Base-by-base conservation (phyloP, 2,888 invertebrate genomes). In the Drosophila suboccidentalis region DNA sequence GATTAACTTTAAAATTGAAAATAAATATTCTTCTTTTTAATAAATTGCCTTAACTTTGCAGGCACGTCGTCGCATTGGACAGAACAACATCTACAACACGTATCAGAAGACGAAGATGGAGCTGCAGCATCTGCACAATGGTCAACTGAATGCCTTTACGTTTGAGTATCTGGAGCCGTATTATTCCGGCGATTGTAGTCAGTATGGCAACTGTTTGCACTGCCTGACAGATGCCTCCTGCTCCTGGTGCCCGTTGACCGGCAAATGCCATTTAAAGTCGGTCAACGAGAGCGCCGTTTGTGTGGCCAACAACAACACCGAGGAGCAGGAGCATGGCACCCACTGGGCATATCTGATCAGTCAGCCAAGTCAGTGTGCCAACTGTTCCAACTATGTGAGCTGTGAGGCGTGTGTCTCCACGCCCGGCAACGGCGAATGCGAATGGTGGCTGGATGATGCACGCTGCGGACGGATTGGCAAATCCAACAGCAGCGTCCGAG, bases 401-500 rank as follows among this genome's bases (percentile, higher is more conserved):
- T 98, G 98, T 91, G 95, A 96, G 82, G 95, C 96, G 26, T 98
- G 98, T 92, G 95, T 97, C 92, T 95, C 97, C 3, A 93, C 93
- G 5, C 94, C 95, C n/a, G 95, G 57, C 1, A 63, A 84, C 13
- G 71, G 95, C 43, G 92, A 95, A 43, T 98, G 98, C 93, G 98
- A 98, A 93, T 98, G 98, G 98, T 96, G 97, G 95, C 95, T 96
- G 0, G 97, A 97, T 80, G 97, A 97, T 90, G 97, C 97, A 0
- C 94, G 96, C 22, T 98, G 98, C 91, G 95, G 96, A 0, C 94
- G 98, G 15, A 94, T 96, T 6, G 97, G 97, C 0, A 95, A 96
- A 59, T 94, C 95, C 0, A 92, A 94, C 8, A 96, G 96, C 9
- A 96, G 97, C 22, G 94, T 97, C 0, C 93, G 93, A 17, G 92